Conservation (phyloP, 1,140 invertebrate species). For the Telenomus remus region DNA sequence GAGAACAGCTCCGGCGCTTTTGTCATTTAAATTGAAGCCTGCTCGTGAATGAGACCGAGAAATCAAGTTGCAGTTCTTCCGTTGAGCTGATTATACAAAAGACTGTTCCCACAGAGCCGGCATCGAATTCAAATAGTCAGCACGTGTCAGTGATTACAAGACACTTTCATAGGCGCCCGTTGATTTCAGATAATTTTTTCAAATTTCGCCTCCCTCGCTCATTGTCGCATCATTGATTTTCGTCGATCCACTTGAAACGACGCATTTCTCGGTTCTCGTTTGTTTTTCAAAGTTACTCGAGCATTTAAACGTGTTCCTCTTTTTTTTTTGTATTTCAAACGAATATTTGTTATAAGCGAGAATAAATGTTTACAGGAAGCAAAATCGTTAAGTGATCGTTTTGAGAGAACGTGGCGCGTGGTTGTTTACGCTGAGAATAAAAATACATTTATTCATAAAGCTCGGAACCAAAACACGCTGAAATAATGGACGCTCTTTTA, state of each 20-base stretch:
- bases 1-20: conserved; percentile 47
- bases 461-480: too few relatives aligned
- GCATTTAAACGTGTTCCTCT: too few relatives aligned
- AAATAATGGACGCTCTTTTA: conserved; percentile 22
- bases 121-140: conserved; percentile 40
- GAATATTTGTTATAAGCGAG: too few relatives aligned
- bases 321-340: too few relatives aligned
- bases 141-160: conserved; percentile 47
- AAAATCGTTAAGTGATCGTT: too few relatives aligned
- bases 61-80: conserved; percentile 53
- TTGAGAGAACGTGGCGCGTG: too few relatives aligned
- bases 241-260: too few relatives aligned
- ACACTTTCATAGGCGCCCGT: conserved; percentile 28
- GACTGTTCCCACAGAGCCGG: conserved; percentile 20
- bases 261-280: too few relatives aligned
- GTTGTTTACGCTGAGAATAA: too few relatives aligned
- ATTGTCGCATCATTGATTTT: background rate
- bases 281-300: too few relatives aligned
- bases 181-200: conserved; percentile 2
- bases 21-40: conserved; percentile 57
- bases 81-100: conserved; percentile 50
- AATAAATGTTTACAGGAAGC: too few relatives aligned
- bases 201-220: background rate
- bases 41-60: conserved; percentile 49
- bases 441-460: too few relatives aligned